Conservation (phyloP, 2,888 invertebrate genomes). For the Hemistola chrysoprasaria region DNA sequence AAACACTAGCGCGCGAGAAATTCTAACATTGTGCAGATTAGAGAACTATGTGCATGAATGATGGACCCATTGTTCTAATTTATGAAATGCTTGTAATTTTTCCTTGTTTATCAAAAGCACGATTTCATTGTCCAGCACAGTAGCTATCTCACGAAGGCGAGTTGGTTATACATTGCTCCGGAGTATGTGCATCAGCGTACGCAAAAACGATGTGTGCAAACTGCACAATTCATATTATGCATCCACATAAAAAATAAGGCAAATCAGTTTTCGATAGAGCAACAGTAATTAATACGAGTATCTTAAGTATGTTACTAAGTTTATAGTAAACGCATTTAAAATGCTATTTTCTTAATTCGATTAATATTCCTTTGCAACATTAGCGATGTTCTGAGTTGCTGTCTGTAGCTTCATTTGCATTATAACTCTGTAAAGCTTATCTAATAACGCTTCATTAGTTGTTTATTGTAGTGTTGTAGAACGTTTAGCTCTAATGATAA, state of each 20-base stretch:
- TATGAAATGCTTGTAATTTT: constrained; percentile 16
- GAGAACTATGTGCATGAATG: constrained; percentile 26
- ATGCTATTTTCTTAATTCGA: too few relatives aligned
- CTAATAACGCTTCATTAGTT: constrained; percentile 60
- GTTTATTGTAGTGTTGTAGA: constrained; percentile 42
- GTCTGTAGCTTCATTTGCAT: constrained; percentile 16
- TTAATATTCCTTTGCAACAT: too few relatives aligned
- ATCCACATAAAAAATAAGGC: too few relatives aligned
- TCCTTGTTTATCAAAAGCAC: background rate
- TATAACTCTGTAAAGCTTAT: constrained; percentile 46
- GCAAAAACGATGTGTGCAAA: too few relatives aligned
- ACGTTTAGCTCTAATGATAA: constrained; percentile 1
- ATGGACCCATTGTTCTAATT: constrained; percentile 27
- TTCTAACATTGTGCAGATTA: constrained; percentile 25
- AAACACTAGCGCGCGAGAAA: constrained; percentile 30
- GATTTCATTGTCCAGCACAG: background rate
- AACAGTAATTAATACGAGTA: too few relatives aligned
- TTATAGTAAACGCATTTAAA: too few relatives aligned
- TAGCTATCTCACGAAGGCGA: too few relatives aligned
- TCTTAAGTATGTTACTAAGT: too few relatives aligned
- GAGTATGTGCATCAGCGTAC: too few relatives aligned
- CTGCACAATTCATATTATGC: too few relatives aligned
- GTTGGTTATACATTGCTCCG: too few relatives aligned
- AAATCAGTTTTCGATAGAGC: too few relatives aligned
- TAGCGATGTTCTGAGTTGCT: constrained; percentile 2